Evolutionary conservation across 2,888 invertebrate genomes (phyloP).

Genomic region (Eupithecia pulchellata): DNA sequence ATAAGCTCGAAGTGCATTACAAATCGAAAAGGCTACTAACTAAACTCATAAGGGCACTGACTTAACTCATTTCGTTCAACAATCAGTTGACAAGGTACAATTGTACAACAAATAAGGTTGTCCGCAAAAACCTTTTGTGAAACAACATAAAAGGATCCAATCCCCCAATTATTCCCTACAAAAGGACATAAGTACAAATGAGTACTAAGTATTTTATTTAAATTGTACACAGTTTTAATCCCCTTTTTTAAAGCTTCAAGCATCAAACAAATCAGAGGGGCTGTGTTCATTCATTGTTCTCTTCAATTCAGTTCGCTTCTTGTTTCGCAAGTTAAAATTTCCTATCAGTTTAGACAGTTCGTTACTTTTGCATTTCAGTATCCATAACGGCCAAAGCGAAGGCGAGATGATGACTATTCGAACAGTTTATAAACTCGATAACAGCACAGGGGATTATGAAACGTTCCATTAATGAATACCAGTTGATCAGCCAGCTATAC

Average conservation of each 20-base stretch:
- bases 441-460: no score
- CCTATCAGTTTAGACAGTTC: background rate
- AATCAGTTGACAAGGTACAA: no score
- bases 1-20: no score
- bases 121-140: background rate
- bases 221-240: background rate
- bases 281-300: no score
- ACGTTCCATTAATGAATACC: no score
- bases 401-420: background rate
- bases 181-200: no score
- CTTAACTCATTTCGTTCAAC: background rate
- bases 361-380: background rate
- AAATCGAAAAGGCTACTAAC: no score
- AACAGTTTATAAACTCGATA: no score
- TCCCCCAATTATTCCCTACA: background rate
- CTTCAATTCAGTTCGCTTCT: no score
- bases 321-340: background rate
- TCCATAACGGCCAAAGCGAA: background rate
- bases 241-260: background rate
- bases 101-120: background rate
- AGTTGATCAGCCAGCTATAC: no score
- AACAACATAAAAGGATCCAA: background rate
- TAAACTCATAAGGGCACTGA: no score
- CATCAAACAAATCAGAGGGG: background rate
- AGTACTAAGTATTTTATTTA: no score